Evolutionary conservation across 2,888 invertebrate species (phyloP).

Genomic region (Apodemia duryi): DNA sequence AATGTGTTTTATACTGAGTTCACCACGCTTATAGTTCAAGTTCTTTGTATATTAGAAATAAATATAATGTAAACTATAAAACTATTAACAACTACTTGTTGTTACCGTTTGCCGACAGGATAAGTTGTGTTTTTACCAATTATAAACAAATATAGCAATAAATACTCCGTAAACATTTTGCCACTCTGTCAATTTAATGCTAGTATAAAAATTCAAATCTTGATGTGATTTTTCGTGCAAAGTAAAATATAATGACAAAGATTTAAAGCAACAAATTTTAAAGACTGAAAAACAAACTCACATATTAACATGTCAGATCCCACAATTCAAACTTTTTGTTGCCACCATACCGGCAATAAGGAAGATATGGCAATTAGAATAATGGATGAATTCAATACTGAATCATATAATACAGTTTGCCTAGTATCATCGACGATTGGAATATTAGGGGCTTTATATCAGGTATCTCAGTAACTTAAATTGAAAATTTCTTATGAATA

Average conservation of each 20-base stretch:
- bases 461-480: constrained; percentile 69
- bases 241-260: neutral
- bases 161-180: neutral
- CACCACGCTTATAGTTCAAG: neutral
- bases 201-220: neutral
- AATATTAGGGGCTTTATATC: constrained; percentile 86
- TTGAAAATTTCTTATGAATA: neutral
- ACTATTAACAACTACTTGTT: neutral
- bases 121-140: neutral
- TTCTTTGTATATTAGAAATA: neutral
- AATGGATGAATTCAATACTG: constrained; percentile 86
- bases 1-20: neutral
- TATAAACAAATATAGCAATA: neutral
- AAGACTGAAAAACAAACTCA: neutral
- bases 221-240: neutral
- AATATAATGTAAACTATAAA: neutral
- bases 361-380: constrained; percentile 82
- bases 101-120: neutral
- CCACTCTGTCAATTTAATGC: neutral
- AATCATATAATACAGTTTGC: constrained; percentile 86
- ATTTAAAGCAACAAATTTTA: constrained; percentile 10
- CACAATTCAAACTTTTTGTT: constrained; percentile 90
- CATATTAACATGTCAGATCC: constrained; percentile 84
- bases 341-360: constrained; percentile 83
- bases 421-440: constrained; percentile 86